phyloP scores from a whole-genome alignment of 2,113 vertebrate species.

The Cyprinodon brontotheroides region DNA sequence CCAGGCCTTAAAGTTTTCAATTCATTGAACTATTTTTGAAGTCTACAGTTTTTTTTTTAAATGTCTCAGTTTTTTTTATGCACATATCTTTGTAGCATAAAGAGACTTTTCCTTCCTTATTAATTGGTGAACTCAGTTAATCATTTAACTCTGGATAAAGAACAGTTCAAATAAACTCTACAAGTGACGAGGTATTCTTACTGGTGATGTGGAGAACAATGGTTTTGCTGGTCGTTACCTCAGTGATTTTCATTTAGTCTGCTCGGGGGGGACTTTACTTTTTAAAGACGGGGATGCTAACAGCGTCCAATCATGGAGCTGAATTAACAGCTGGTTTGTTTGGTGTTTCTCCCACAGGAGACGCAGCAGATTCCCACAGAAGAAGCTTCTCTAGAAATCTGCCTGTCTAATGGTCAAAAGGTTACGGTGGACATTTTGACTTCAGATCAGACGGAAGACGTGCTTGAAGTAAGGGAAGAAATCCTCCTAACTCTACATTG shows the following conservation, averaged over 20 bases:
- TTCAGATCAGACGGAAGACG: constrained; percentile 96
- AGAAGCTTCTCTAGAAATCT: constrained; percentile 91
- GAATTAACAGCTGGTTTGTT: constrained; percentile 21
- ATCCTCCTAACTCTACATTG: background rate
- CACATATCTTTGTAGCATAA: too few species aligned
- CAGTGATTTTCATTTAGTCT: background rate
- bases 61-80: too few species aligned
- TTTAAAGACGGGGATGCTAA: constrained; percentile 30
- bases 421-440: constrained; percentile 90
- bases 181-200: too few species aligned
- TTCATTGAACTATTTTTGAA: too few species aligned
- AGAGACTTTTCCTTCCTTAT: too few species aligned
- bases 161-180: too few species aligned
- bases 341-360: constrained; percentile 81
- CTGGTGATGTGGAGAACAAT: background rate
- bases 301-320: constrained; percentile 16
- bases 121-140: too few species aligned
- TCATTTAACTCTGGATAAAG: too few species aligned
- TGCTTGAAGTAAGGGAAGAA: constrained; percentile 85
- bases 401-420: constrained; percentile 93
- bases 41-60: too few species aligned
- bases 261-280: constrained; percentile 13
- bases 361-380: constrained; percentile 98
- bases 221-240: background rate
- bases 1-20: too few species aligned